These are phyloP conservation scores for Ianthella basta DNA, from an alignment of 37 sponge, comb jelly and placozoan species.

Conservation along the genomic window DNA sequence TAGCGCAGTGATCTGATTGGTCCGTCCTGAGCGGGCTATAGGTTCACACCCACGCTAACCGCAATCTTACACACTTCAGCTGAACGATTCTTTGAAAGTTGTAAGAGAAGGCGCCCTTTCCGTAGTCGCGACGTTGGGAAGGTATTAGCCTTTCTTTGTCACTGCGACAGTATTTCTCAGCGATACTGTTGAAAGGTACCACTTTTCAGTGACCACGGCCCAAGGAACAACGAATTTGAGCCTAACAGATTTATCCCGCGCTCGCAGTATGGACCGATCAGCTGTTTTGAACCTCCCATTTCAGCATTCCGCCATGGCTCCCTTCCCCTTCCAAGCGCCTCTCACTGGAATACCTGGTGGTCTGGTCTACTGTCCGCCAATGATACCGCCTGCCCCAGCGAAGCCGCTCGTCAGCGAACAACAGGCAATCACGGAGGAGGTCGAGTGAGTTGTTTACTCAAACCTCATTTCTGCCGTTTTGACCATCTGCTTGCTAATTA, in stretches of 20 bases:
- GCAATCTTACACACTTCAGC: slow-evolving; percentile 33
- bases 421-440: no score
- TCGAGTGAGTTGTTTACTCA: no score
- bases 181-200: neutral
- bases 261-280: slow-evolving; percentile 23
- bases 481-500: no score
- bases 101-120: neutral
- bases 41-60: slow-evolving; percentile 32
- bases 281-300: slow-evolving; percentile 35
- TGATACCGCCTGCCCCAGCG: neutral
- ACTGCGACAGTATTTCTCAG: neutral
- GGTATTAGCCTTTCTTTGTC: neutral
- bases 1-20: slow-evolving; percentile 28
- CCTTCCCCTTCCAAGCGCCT: slow-evolving; percentile 23
- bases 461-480: no score
- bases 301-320: slow-evolving; percentile 16
- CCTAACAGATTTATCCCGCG: neutral
- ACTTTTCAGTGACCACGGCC: neutral
- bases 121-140: neutral
- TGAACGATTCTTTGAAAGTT: neutral
- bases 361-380: slow-evolving; percentile 17
- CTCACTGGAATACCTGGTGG: slow-evolving; percentile 11
- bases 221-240: slow-evolving; percentile 4
- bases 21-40: slow-evolving; percentile 7
- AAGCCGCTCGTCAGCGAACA: slow-evolving; percentile 5